A percentile compares a stretch with the other conserved stretches of the same genome.
phyloP scores from a whole-genome alignment of 2,888 invertebrate species.

The Pyrrhosoma nymphula region DNA sequence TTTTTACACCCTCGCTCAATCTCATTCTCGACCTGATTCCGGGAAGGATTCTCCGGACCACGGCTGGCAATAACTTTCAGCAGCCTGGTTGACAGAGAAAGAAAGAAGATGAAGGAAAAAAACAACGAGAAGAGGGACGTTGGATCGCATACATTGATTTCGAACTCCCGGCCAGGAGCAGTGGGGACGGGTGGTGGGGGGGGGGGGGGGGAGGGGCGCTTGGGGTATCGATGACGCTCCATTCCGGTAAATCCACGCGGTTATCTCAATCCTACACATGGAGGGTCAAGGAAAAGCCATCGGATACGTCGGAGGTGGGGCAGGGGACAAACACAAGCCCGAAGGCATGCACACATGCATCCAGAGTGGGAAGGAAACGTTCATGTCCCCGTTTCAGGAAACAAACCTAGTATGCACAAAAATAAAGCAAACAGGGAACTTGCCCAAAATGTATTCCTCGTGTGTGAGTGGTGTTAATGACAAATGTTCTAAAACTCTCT shows the following conservation, averaged over 20 bases:
- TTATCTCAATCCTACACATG: slow-evolving; percentile 10
- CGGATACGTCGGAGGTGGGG: neutral
- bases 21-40: slow-evolving; percentile 24
- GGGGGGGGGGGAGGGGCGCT: neutral
- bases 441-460: too few species aligned
- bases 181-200: neutral
- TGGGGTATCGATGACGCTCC: neutral
- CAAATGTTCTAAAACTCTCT: too few species aligned
- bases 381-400: too few species aligned
- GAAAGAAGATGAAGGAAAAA: too few species aligned
- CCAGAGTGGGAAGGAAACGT: neutral
- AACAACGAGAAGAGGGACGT: neutral
- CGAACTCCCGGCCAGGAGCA: neutral
- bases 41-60: neutral
- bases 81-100: neutral
- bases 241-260: neutral
- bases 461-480: too few species aligned
- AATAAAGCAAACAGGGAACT: too few species aligned
- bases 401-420: too few species aligned
- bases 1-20: neutral
- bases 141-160: neutral
- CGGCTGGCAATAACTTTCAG: slow-evolving; percentile 6
- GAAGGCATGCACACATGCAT: neutral
- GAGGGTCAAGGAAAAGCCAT: slow-evolving; percentile 26
- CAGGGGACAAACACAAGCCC: neutral